These are phyloP conservation scores for Dromas ardeola DNA, from an alignment of 2,113 vertebrate species.

Conservation along the genomic window DNA sequence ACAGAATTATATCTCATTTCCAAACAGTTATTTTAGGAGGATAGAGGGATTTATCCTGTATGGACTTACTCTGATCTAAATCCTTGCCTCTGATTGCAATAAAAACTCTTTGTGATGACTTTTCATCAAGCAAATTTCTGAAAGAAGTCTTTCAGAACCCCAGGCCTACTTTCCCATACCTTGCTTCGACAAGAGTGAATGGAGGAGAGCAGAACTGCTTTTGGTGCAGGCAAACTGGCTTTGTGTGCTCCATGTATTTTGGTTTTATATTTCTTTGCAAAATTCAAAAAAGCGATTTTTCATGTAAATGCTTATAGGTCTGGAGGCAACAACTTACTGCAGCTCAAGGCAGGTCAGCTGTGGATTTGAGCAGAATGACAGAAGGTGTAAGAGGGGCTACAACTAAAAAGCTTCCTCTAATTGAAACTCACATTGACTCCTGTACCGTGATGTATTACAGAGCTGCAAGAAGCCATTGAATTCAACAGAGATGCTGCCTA, in stretches of 20 bases:
- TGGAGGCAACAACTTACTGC: background rate
- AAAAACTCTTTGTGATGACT: background rate
- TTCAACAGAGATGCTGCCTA: background rate
- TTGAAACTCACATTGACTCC: background rate
- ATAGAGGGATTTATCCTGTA: background rate
- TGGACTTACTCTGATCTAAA: background rate
- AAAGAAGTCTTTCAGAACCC: background rate
- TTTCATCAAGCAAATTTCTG: background rate
- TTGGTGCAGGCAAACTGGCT: background rate
- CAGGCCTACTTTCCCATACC: background rate
- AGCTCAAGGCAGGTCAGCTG: background rate
- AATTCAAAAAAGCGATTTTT: background rate
- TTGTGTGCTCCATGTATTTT: background rate
- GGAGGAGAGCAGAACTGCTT: background rate
- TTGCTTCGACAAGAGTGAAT: accelerated
- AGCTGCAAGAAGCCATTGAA: background rate
- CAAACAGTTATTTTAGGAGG: background rate
- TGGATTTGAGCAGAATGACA: background rate
- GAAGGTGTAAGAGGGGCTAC: background rate
- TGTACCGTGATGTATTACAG: background rate
- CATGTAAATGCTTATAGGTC: background rate
- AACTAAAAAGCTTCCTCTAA: background rate
- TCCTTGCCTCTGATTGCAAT: background rate
- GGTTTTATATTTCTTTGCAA: background rate
- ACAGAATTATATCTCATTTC: background rate